Conservation (phyloP, 92 coral and sea anemone genomes). For the Hydrozoanthus gracilis region DNA sequence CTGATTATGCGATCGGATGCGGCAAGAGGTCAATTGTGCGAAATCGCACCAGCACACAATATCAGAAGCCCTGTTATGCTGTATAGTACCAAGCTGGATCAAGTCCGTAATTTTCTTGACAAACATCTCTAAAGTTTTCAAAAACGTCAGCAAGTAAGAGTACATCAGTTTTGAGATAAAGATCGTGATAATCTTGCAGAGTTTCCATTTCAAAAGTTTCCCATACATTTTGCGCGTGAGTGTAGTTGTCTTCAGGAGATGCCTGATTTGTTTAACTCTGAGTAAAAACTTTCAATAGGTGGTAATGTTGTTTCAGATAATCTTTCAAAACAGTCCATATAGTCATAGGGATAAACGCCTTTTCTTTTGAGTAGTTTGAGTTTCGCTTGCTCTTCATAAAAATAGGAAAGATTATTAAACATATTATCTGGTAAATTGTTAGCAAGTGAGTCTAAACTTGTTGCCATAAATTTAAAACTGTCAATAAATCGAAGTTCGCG, state of each 20-base stretch:
- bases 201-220: no score
- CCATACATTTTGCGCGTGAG: neutral
- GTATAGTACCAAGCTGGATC: no score
- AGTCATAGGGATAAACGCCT: conserved; percentile 62
- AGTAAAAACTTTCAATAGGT: conserved; percentile 40
- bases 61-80: no score
- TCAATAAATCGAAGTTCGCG: neutral
- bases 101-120: no score
- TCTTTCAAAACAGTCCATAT: conserved; percentile 36
- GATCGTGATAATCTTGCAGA: no score
- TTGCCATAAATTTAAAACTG: neutral
- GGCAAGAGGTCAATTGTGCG: no score
- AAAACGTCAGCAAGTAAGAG: no score
- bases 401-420: conserved; percentile 17
- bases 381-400: conserved; percentile 4
- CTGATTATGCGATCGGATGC: neutral
- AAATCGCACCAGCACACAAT: no score
- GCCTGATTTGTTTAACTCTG: conserved; percentile 21
- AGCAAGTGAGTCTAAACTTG: conserved; percentile 15
- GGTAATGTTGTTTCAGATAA: conserved; percentile 41
- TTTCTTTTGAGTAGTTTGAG: conserved; percentile 42
- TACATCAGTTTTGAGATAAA: no score
- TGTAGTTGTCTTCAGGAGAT: conserved; percentile 45
- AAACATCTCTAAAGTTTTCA: no score
- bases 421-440: neutral